Percentiles rank a stretch among this genome's conserved stretches.
Evolutionary conservation across 2,797 vertebrate genomes (phyloP).

Genomic region (Artibeus jamaicensis): DNA sequence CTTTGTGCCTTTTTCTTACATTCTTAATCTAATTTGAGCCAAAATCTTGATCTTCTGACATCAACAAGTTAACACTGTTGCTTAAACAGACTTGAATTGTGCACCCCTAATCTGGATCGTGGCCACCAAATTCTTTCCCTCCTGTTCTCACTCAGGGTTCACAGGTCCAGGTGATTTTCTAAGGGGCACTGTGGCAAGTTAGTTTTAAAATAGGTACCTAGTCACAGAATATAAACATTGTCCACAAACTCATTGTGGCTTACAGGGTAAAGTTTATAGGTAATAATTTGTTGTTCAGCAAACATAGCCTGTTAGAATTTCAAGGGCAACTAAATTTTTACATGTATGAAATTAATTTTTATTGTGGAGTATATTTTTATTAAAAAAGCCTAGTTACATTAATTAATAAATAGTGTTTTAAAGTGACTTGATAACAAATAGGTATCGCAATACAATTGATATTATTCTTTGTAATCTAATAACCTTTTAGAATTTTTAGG

Average conservation of each 20-base stretch:
- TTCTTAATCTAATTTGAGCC: neutral
- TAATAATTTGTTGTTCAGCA: neutral
- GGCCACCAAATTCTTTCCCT: neutral
- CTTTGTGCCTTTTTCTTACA: neutral
- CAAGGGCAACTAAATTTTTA: neutral
- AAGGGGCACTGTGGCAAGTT: neutral
- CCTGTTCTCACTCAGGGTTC: neutral
- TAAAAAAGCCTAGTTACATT: neutral
- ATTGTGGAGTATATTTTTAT: neutral
- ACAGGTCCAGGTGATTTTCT: neutral
- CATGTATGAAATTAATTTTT: neutral
- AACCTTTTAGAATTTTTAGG: neutral
- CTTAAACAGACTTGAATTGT: neutral
- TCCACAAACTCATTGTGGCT: conserved; percentile 18
- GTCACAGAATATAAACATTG: neutral
- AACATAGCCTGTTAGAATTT: neutral
- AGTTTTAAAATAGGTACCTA: neutral
- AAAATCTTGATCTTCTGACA: neutral
- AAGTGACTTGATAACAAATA: neutral
- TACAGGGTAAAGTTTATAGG: neutral
- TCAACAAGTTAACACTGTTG: neutral
- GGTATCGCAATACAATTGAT: neutral
- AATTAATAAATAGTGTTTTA: neutral
- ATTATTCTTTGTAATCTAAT: neutral
- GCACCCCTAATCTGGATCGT: no score